Conservation (phyloP, 1,140 invertebrate genomes). For the Musca vetustissima region DNA sequence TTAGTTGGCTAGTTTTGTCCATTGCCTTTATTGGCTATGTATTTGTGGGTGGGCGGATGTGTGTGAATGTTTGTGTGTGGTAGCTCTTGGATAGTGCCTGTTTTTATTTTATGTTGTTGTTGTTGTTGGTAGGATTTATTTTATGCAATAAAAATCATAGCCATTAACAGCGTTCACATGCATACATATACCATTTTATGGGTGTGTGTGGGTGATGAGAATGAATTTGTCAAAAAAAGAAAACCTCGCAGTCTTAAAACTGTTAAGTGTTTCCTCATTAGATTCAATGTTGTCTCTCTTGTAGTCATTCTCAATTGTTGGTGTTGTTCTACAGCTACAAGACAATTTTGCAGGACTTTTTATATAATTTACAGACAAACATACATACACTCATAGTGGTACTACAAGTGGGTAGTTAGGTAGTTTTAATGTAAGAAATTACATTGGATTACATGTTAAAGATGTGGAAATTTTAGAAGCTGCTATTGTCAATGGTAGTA, state of each 20-base stretch:
- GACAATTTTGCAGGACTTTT: background rate
- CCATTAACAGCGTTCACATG: background rate
- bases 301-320: background rate
- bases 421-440: slow-evolving; percentile 13
- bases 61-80: no score
- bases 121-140: background rate
- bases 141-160: background rate
- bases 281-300: slow-evolving; percentile 47
- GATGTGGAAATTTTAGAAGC: background rate
- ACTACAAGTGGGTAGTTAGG: no score
- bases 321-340: no score
- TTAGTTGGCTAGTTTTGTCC: no score
- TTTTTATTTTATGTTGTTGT: no score
- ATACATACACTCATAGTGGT: background rate
- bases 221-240: background rate
- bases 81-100: background rate
- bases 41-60: no score
- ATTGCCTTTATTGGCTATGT: no score
- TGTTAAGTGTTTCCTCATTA: slow-evolving; percentile 56
- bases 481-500: background rate
- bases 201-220: no score
- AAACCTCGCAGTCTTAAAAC: slow-evolving; percentile 45
- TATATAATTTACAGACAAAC: background rate
- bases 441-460: slow-evolving; percentile 6
- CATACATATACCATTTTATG: background rate